Evolutionary conservation across 2,888 invertebrate genomes (phyloP), one percentile per base, ranked within the genome.

Genomic region (Andricus quercusramuli): DNA sequence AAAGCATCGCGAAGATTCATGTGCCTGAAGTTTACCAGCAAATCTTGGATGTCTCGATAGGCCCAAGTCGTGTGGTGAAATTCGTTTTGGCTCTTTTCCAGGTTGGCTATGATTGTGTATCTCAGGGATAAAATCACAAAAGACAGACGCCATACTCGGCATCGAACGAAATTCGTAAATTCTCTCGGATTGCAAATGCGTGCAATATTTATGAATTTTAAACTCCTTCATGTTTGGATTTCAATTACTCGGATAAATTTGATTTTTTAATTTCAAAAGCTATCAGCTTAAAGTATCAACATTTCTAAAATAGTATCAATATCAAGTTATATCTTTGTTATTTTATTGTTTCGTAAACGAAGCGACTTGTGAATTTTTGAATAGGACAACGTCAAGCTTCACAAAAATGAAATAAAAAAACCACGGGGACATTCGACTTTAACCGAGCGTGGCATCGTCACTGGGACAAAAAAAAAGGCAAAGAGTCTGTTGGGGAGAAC

Each of bases 81-180:
- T 79, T 80, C 81, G 79, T 59, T 78, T 79, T 86, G 86, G 86
- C 86, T 70, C 79, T 83, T 82, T 80, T 86, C 86, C 86, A 86
- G 80, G 80, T 79, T 68, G 37, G 66, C 85, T 82, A 83, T 86
- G 82, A 86, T 86, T 83, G 86, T 82, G 83, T 80, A 78, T 82
- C 82, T 80, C 83, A 66, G 67, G 67, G 66, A 32, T 25, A 77
- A 62, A 62, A 62, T 62, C 62, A 62, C 8, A 25, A 62, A 62
- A 62, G 62, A 62, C 15, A 62, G 25, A 25, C 25, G 4, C 22
- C 11, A 62, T 15, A 62, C 25, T 3, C 56, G 56, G n/a, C 11
- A 62, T 62, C 22, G 25, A 25, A 25, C 15, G 9, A 62, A 15
- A 13, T 15, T 62, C 15, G 13, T 13, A 15, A 25, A 62, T n/a